phyloP scores from a whole-genome alignment of 2,113 vertebrate species.

The Heterotilapia buettikoferi region DNA sequence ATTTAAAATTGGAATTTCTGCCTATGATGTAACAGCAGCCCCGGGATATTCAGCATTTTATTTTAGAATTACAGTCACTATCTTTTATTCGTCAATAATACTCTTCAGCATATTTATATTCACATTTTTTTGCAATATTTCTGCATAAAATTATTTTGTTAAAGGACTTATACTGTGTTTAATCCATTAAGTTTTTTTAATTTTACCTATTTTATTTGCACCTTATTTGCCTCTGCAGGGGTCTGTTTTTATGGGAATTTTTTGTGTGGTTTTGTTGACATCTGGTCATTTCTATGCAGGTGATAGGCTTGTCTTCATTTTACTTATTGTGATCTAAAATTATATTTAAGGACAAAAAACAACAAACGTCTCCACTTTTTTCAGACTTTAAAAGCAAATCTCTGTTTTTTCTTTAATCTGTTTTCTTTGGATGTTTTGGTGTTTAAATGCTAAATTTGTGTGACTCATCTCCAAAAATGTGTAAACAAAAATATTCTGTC shows the following conservation, averaged over 20 bases:
- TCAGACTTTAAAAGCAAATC: neutral
- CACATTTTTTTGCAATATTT: neutral
- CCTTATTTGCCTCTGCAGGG: neutral
- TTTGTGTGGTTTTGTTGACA: neutral
- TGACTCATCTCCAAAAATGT: neutral
- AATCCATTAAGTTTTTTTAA: neutral
- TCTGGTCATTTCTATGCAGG: neutral
- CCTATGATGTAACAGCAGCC: neutral
- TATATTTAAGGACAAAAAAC: neutral
- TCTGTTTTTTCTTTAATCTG: neutral
- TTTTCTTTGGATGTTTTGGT: neutral
- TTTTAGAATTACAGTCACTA: neutral
- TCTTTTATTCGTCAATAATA: neutral
- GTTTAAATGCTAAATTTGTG: neutral
- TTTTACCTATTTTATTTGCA: neutral
- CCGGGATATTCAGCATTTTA: neutral
- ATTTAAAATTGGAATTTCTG: neutral
- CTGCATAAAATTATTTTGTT: neutral
- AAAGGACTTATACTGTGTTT: neutral
- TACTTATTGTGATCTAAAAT: neutral
- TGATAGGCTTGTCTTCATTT: neutral
- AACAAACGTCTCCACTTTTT: neutral
- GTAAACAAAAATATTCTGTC: neutral
- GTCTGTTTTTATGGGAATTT: rapidly evolving
- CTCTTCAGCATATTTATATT: neutral